A percentile compares a stretch with the other conserved stretches of the same genome.
Evolutionary conservation across 2,113 vertebrate genomes (phyloP).

Genomic region (Paramormyrops kingsleyae): DNA sequence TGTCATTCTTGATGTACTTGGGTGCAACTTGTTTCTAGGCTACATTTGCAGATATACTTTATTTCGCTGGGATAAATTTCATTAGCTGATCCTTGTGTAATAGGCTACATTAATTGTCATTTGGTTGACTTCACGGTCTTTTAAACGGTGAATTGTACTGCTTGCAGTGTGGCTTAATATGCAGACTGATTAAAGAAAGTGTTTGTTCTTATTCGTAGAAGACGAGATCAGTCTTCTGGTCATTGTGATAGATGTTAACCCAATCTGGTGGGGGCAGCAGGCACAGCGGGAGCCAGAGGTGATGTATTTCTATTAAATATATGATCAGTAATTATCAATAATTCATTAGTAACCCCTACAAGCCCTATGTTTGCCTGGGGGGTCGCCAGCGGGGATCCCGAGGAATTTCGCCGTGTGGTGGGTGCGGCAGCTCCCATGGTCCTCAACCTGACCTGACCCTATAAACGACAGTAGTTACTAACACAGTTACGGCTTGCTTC

Average conservation of each 20-base stretch:
- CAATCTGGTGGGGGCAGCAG: slow-evolving; percentile 95
- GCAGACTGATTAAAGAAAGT: neutral
- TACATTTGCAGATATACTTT: neutral
- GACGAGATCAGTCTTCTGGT: slow-evolving; percentile 85
- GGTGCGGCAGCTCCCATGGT: no score
- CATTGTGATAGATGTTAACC: slow-evolving; percentile 83
- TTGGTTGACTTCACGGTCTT: neutral
- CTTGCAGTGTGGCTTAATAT: neutral
- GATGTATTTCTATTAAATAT: slow-evolving; percentile 16
- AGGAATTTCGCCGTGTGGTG: no score
- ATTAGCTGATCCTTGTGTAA: neutral
- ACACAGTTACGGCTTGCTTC: neutral
- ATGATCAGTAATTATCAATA: neutral
- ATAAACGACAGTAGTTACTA: neutral
- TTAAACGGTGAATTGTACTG: neutral
- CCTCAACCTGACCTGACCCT: neutral
- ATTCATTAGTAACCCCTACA: neutral
- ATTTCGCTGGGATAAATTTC: neutral
- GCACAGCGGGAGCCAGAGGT: slow-evolving; percentile 76
- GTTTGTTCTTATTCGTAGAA: slow-evolving; percentile 57
- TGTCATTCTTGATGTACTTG: neutral
- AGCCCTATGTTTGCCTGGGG: no score
- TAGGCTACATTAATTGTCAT: neutral
- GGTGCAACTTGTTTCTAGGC: neutral
- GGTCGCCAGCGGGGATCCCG: no score